A percentile compares a stretch with the other conserved stretches of the same genome.
Evolutionary conservation across 2,113 vertebrate species (phyloP).

Genomic region (Eretmochelys imbricata): DNA sequence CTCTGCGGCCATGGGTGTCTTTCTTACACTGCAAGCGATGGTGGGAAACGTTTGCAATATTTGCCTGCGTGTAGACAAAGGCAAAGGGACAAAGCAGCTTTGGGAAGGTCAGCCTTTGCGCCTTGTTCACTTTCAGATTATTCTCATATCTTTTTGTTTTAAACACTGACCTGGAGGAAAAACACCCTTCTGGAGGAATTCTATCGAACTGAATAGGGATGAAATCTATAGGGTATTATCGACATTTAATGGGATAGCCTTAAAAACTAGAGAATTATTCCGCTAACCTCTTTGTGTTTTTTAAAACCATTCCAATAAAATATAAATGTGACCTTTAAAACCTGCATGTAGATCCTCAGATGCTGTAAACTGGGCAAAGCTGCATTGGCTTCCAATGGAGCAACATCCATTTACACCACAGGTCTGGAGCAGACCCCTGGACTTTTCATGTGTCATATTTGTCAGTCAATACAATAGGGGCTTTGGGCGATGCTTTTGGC

Average conservation of each 20-base stretch:
- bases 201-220: not conserved
- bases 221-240: not conserved
- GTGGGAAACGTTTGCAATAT: no score
- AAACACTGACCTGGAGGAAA: no score
- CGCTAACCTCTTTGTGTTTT: not conserved
- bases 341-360: no score
- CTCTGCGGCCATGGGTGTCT: not conserved
- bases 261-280: not conserved
- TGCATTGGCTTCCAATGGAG: no score
- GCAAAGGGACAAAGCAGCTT: not conserved
- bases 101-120: not conserved
- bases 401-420: no score
- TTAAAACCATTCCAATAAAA: no score
- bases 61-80: not conserved
- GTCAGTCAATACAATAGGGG: not conserved
- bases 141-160: no score
- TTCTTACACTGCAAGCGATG: no score
- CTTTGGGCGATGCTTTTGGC: not conserved
- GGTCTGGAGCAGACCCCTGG: no score
- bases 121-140: no score
- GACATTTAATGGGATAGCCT: not conserved
- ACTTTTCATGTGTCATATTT: not conserved
- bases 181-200: not conserved
- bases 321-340: not conserved
- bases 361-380: not conserved